phyloP scores from a whole-genome alignment of 2,888 invertebrate genomes.

The Hydrotaea cyrtoneurina region DNA sequence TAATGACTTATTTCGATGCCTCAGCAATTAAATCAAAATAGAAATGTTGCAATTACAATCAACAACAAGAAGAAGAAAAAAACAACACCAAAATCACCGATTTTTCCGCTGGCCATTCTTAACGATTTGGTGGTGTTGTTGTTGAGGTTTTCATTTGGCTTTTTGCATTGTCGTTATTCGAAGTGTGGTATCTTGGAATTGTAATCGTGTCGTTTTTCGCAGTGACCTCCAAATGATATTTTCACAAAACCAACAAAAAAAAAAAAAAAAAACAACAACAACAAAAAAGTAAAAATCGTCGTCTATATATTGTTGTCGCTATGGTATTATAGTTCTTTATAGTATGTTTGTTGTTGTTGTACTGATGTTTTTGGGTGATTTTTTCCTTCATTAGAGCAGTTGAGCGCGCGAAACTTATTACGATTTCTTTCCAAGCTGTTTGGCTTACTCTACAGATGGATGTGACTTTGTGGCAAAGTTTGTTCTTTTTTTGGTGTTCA shows the following conservation, averaged over 20 bases:
- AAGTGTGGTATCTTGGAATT: slow-evolving; percentile 20
- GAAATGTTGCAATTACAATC: slow-evolving; percentile 59
- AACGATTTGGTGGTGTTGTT: slow-evolving; percentile 14
- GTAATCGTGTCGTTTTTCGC: slow-evolving; percentile 49
- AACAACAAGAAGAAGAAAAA: background rate
- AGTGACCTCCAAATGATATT: slow-evolving; percentile 63
- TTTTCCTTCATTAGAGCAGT: slow-evolving; percentile 63
- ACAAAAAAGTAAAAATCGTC: background rate
- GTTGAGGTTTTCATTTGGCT: slow-evolving; percentile 5
- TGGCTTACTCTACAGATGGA: slow-evolving; percentile 8
- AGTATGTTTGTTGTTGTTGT: background rate
- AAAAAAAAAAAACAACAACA: slow-evolving; percentile 36
- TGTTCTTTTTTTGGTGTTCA: slow-evolving; percentile 25
- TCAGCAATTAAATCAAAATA: slow-evolving; percentile 24
- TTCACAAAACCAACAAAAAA: slow-evolving; percentile 36
- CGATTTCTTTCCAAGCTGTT: slow-evolving; percentile 24
- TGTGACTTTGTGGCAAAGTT: slow-evolving; percentile 47
- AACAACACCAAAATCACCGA: slow-evolving; percentile 31
- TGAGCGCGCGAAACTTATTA: background rate
- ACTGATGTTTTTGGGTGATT: slow-evolving; percentile 52
- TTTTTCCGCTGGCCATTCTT: slow-evolving; percentile 54
- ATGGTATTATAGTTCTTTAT: slow-evolving; percentile 45
- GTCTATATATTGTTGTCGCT: slow-evolving; percentile 33
- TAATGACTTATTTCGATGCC: slow-evolving; percentile 26
- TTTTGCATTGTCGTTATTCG: slow-evolving; percentile 21